Percentiles rank a stretch among this genome's conserved stretches.
Conservation (phyloP, 2,888 invertebrate genomes). For the Tanypteryx hageni region DNA sequence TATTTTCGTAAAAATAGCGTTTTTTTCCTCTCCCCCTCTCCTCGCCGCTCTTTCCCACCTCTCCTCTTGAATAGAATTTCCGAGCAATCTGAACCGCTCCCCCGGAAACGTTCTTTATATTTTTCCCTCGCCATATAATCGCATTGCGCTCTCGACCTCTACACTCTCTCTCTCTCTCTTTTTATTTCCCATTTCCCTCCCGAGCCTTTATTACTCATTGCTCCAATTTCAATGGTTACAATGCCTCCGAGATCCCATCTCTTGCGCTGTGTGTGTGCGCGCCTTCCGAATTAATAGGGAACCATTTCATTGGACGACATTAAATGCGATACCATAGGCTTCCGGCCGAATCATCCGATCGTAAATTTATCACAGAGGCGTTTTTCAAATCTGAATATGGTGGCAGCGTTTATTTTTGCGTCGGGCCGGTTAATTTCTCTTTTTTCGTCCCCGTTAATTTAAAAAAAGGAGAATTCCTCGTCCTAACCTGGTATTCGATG, state of each 20-base stretch:
- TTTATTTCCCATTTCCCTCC: conserved; percentile 38
- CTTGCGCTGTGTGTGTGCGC: conserved; percentile 30
- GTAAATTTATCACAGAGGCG: conserved; percentile 45
- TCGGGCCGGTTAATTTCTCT: conserved; percentile 15
- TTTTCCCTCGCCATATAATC: not conserved
- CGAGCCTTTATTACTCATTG: conserved; percentile 54
- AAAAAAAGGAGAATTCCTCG: not conserved
- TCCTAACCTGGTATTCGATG: not conserved
- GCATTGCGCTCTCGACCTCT: conserved; percentile 46
- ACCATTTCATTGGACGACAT: conserved; percentile 52
- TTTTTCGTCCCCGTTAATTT: conserved; percentile 17
- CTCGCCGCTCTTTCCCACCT: too few species aligned
- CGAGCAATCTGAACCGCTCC: not conserved
- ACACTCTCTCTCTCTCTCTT: not conserved
- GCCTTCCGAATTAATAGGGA: conserved; percentile 48
- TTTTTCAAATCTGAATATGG: conserved; percentile 42
- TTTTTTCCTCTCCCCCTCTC: too few species aligned
- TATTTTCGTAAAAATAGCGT: too few species aligned
- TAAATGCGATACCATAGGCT: conserved; percentile 51
- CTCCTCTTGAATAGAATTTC: too few species aligned
- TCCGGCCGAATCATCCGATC: conserved; percentile 38
- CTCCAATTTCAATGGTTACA: conserved; percentile 48
- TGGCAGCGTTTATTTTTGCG: conserved; percentile 19
- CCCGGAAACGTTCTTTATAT: not conserved
- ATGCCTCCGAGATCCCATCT: conserved; percentile 59